A percentile compares a stretch with the other conserved stretches of the same genome.
These are phyloP conservation scores for Pseudocheirus occidentalis DNA, from an alignment of 2,797 vertebrate genomes.

Conservation along the genomic window DNA sequence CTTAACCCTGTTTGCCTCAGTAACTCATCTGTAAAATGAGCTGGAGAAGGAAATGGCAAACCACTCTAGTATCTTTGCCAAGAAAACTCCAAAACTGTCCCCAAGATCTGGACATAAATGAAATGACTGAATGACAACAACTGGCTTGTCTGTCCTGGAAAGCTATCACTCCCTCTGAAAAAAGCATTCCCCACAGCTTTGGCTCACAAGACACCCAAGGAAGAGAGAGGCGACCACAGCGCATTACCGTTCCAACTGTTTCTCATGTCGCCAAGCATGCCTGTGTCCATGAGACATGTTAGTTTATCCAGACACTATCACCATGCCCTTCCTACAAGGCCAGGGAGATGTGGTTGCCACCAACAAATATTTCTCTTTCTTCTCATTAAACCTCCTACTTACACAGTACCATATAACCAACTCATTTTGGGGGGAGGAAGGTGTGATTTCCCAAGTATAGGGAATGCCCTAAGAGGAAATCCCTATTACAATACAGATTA, in stretches of 20 bases:
- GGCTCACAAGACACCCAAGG: background rate
- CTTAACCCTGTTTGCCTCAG: background rate
- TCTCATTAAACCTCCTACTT: background rate
- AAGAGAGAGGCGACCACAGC: background rate
- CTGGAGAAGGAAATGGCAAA: background rate
- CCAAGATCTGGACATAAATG: too few relatives aligned
- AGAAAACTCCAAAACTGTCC: background rate
- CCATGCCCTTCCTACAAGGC: background rate
- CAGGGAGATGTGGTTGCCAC: background rate
- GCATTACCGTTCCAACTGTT: background rate
- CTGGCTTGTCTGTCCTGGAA: background rate
- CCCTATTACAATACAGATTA: background rate
- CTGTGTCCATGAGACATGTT: background rate
- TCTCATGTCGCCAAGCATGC: background rate
- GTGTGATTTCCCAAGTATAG: background rate
- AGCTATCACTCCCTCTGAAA: background rate
- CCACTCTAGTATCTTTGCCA: background rate
- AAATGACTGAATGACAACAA: too few relatives aligned
- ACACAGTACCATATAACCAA: background rate
- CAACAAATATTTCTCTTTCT: background rate
- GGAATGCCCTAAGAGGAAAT: background rate
- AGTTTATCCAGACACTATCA: background rate
- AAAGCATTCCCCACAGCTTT: background rate
- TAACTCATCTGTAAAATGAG: background rate
- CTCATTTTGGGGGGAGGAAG: background rate